These are phyloP conservation scores for Anadara kagoshimensis DNA, from an alignment of 1,140 invertebrate species.

Conservation along the genomic window DNA sequence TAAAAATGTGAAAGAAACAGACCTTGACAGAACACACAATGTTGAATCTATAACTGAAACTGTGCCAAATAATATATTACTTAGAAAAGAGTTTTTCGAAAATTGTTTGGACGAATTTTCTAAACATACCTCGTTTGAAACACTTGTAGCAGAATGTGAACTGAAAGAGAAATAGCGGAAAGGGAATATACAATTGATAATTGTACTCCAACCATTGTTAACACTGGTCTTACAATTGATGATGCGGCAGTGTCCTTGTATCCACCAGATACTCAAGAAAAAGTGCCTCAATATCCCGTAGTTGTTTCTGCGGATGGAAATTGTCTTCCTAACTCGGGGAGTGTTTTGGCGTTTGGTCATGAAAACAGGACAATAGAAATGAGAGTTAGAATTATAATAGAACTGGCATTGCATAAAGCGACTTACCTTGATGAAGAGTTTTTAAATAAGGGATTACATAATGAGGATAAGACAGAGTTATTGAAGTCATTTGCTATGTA, in stretches of 20 bases:
- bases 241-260: background rate
- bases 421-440: background rate
- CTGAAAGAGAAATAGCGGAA: slow-evolving; percentile 4
- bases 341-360: slow-evolving; percentile 6
- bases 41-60: background rate
- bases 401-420: background rate
- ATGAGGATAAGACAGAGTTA: background rate
- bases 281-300: slow-evolving; percentile 1
- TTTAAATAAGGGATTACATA: background rate
- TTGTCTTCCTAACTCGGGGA: slow-evolving; percentile 15
- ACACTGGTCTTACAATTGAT: slow-evolving; percentile 13
- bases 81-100: slow-evolving; percentile 11
- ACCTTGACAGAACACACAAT: background rate
- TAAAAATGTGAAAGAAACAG: background rate
- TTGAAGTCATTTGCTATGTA: slow-evolving; percentile 1
- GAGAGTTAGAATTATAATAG: slow-evolving; percentile 10
- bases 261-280: slow-evolving; percentile 6
- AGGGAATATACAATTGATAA: slow-evolving; percentile 10
- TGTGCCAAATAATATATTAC: slow-evolving; percentile 6
- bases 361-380: slow-evolving; percentile 4
- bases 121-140: slow-evolving; percentile 1
- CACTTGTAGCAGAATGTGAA: slow-evolving; percentile 6
- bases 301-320: slow-evolving; percentile 10
- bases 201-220: slow-evolving; percentile 1
- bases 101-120: background rate